A percentile compares a stretch with the other conserved stretches of the same genome.
These are phyloP conservation scores for Hanleya hanleyi DNA, from an alignment of 2,888 invertebrate genomes.

Conservation along the genomic window DNA sequence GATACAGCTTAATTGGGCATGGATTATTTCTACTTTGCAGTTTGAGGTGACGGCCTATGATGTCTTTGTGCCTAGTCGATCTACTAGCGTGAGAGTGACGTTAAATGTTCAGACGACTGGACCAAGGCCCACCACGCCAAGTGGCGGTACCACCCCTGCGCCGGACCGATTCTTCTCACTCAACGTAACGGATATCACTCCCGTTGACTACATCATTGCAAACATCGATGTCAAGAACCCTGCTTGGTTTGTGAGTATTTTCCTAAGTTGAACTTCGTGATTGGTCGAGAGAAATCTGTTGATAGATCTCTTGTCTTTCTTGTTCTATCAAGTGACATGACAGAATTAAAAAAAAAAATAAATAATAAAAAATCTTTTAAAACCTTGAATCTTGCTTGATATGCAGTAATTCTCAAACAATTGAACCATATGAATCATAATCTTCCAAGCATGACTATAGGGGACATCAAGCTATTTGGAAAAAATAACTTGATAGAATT, in stretches of 20 bases:
- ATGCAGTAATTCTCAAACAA: no score
- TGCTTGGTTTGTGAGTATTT: background rate
- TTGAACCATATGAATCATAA: no score
- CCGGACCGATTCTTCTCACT: background rate
- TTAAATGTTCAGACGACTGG: background rate
- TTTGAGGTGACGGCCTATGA: constrained; percentile 3
- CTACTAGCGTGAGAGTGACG: background rate
- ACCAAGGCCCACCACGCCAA: background rate
- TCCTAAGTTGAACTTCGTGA: background rate
- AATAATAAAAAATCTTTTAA: no score
- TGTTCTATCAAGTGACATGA: no score
- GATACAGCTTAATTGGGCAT: no score
- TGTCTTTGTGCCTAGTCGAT: background rate
- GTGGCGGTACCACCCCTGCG: background rate
- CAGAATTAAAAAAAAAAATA: no score
- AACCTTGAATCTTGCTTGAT: no score
- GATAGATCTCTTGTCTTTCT: no score
- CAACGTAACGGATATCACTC: constrained; percentile 4
- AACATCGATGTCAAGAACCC: background rate
- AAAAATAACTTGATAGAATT: no score
- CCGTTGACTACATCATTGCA: background rate
- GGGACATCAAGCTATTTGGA: no score
- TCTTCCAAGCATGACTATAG: no score
- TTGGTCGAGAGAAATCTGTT: no score
- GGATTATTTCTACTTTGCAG: background rate